Percentiles rank a stretch among this genome's conserved stretches.
These are phyloP conservation scores for Lamellibrachia columna DNA, from an alignment of 2,888 invertebrate genomes.

Conservation along the genomic window DNA sequence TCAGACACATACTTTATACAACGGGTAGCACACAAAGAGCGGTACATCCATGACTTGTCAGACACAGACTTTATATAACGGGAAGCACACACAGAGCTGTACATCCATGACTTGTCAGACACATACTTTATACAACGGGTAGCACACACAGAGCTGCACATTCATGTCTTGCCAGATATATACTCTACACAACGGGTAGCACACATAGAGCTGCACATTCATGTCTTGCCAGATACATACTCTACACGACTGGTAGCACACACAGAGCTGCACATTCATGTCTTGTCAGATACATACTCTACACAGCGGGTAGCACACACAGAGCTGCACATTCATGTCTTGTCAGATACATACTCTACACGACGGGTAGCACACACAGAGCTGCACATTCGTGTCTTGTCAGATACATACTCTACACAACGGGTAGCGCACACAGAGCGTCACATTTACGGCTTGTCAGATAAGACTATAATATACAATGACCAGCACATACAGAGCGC, in stretches of 20 bases:
- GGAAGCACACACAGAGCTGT: too few relatives aligned
- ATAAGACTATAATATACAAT: neutral
- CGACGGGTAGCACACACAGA: neutral
- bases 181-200: slow-evolving; percentile 31
- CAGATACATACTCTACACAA: slow-evolving; percentile 37
- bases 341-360: neutral
- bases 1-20: neutral
- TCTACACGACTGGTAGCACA: neutral
- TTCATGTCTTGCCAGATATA: slow-evolving; percentile 24
- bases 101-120: neutral
- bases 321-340: neutral
- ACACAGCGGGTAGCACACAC: slow-evolving; percentile 25
- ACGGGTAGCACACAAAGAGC: neutral
- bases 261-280: neutral
- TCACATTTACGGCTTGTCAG: neutral
- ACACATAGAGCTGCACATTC: neutral
- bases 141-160: neutral
- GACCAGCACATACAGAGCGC: neutral
- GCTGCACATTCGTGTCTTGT: neutral
- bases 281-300: slow-evolving; percentile 31
- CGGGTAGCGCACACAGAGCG: too few relatives aligned
- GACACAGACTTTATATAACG: slow-evolving; percentile 35
- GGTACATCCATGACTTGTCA: neutral
- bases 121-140: neutral
- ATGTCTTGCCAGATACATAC: neutral